Percentiles rank a stretch among this genome's conserved stretches.
These are phyloP conservation scores for Gobiocypris rarus DNA, from an alignment of 2,113 vertebrate species.

Conservation along the genomic window DNA sequence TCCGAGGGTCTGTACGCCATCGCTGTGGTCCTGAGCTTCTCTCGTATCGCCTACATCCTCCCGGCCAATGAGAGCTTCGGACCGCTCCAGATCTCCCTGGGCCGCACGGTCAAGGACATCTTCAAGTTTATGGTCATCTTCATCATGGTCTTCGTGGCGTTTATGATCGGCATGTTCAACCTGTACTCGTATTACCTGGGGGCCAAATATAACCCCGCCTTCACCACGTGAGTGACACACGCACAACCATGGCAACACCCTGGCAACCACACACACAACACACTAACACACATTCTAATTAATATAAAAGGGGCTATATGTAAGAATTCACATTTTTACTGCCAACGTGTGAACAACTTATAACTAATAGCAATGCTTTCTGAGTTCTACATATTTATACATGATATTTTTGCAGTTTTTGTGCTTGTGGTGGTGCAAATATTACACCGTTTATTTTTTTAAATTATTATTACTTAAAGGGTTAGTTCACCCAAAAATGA, in stretches of 20 bases:
- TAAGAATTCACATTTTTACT: too few relatives aligned
- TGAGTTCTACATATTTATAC: too few relatives aligned
- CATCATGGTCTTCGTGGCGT: slow-evolving; percentile 99
- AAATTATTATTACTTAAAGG: too few relatives aligned
- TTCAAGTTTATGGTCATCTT: slow-evolving; percentile 99
- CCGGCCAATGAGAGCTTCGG: slow-evolving; percentile 98
- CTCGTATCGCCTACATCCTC: slow-evolving; percentile 96
- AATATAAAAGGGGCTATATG: too few relatives aligned
- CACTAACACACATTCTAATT: neutral
- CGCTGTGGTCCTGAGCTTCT: slow-evolving; percentile 96
- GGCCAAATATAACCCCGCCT: slow-evolving; percentile 97
- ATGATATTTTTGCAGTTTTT: too few relatives aligned
- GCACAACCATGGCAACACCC: neutral
- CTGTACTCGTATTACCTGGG: slow-evolving; percentile 98
- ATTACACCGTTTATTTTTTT: too few relatives aligned
- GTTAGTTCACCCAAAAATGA: too few relatives aligned
- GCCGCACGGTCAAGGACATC: slow-evolving; percentile 97
- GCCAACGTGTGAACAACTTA: too few relatives aligned
- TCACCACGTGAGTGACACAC: slow-evolving; percentile 91
- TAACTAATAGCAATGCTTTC: too few relatives aligned
- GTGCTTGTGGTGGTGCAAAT: too few relatives aligned
- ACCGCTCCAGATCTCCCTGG: slow-evolving; percentile 95
- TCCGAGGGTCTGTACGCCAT: slow-evolving; percentile 97
- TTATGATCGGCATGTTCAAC: slow-evolving; percentile 99
- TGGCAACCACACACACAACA: neutral